Conservation (phyloP, 2,113 vertebrate species). For the Delphinapterus leucas region DNA sequence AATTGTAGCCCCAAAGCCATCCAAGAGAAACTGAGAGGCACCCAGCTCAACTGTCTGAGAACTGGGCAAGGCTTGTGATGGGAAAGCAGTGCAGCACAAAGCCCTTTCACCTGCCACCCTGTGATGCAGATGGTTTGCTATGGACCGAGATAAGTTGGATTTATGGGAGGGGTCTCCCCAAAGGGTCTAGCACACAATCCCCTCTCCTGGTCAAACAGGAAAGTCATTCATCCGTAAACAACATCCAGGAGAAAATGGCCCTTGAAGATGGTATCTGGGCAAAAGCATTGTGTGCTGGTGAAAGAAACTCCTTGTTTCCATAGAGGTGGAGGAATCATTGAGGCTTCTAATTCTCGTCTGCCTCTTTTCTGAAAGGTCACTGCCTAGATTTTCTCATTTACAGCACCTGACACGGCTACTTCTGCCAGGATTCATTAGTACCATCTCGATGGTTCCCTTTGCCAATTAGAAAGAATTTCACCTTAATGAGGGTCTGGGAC, state of each 20-base stretch:
- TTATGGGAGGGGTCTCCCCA: constrained; percentile 44
- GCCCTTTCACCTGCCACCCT: constrained; percentile 25
- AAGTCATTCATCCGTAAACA: constrained; percentile 64
- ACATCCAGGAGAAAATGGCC: constrained; percentile 58
- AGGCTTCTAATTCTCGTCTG: background rate
- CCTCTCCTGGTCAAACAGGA: constrained; percentile 48
- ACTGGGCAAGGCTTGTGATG: background rate
- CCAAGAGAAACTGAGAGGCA: background rate
- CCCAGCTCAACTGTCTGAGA: background rate
- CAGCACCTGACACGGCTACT: background rate
- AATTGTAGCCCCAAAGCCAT: background rate
- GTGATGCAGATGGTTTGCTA: background rate
- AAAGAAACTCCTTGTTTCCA: constrained; percentile 58
- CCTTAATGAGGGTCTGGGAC: constrained; percentile 22
- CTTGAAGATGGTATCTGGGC: constrained; percentile 59
- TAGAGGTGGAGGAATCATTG: background rate
- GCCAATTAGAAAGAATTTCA: constrained; percentile 43
- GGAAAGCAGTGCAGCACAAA: background rate
- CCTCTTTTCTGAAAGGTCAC: constrained; percentile 28
- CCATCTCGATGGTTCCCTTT: background rate
- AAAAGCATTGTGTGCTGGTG: background rate
- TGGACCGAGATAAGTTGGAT: constrained; percentile 44
- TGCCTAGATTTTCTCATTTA: constrained; percentile 29
- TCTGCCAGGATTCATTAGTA: constrained; percentile 45
- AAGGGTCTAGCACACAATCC: constrained; percentile 15